A percentile compares a stretch with the other conserved stretches of the same genome.
phyloP scores from a whole-genome alignment of 2,113 vertebrate genomes.

The Daphoenositta chrysoptera region DNA sequence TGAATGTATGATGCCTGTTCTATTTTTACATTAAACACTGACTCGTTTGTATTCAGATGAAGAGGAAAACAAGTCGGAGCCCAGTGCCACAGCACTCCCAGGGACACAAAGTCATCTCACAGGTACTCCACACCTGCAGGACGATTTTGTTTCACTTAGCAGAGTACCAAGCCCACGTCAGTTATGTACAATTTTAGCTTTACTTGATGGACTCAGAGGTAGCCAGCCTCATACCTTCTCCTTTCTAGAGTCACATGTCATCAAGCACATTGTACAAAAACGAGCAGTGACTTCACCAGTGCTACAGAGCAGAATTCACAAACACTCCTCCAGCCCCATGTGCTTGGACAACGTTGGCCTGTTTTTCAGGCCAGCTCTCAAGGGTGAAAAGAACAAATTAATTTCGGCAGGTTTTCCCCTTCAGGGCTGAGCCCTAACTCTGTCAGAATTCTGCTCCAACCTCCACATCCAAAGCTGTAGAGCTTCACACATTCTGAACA shows the following conservation, averaged over 20 bases:
- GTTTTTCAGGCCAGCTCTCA: constrained; percentile 21
- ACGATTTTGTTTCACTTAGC: rapidly evolving
- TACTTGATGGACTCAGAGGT: not conserved
- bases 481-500: not conserved
- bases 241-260: not conserved
- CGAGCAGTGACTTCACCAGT: not conserved
- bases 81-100: not conserved
- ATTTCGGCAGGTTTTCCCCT: constrained; percentile 5
- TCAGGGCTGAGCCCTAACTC: not conserved
- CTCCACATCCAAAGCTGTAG: not conserved
- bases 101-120: not conserved
- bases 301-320: not conserved
- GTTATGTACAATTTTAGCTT: not conserved
- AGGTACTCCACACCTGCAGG: no score
- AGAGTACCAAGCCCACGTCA: not conserved
- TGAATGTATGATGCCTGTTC: not conserved
- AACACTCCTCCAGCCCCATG: not conserved
- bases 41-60: not conserved
- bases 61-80: not conserved
- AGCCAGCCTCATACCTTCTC: not conserved
- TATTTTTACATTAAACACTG: not conserved
- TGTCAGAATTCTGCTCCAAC: not conserved
- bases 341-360: not conserved
- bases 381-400: not conserved
- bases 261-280: not conserved